phyloP scores from a whole-genome alignment of 2,888 invertebrate species.

The Ornithoptera alexandrae region DNA sequence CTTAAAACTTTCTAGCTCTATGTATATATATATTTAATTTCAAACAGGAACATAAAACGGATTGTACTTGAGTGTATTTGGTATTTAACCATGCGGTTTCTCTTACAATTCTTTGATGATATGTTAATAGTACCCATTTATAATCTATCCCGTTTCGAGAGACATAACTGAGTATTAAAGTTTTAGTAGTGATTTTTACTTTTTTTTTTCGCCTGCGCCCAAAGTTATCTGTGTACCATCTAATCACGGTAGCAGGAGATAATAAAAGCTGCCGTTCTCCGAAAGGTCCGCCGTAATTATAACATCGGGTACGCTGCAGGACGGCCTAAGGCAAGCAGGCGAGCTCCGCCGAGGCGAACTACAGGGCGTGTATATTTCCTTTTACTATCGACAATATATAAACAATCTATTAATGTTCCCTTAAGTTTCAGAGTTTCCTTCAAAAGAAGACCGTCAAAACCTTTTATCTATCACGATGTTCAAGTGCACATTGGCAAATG shows the following conservation, averaged over 20 bases:
- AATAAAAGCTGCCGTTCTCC: constrained; percentile 56
- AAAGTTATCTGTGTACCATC: constrained; percentile 62
- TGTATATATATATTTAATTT: no score
- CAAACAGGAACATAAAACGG: no score
- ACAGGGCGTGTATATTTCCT: constrained; percentile 23
- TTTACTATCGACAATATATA: constrained; percentile 5
- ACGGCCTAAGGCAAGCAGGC: constrained; percentile 46
- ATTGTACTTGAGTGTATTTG: no score
- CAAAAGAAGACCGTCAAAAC: no score
- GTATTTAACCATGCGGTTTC: no score
- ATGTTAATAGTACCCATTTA: constrained; percentile 9
- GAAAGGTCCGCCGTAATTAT: constrained; percentile 63
- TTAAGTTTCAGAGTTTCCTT: no score
- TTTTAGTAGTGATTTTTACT: constrained; percentile 23
- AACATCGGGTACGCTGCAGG: constrained; percentile 43
- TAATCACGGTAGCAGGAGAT: constrained; percentile 69
- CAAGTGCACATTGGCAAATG: no score
- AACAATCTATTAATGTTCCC: not conserved
- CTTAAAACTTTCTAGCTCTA: no score
- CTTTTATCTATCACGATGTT: no score
- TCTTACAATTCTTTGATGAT: no score
- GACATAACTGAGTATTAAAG: constrained; percentile 25
- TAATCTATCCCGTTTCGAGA: constrained; percentile 10
- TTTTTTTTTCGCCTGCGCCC: constrained; percentile 42
- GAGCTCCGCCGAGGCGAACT: constrained; percentile 18